Conservation (phyloP, 2,113 vertebrate genomes). For the Poeciliopsis turrubarensis region DNA sequence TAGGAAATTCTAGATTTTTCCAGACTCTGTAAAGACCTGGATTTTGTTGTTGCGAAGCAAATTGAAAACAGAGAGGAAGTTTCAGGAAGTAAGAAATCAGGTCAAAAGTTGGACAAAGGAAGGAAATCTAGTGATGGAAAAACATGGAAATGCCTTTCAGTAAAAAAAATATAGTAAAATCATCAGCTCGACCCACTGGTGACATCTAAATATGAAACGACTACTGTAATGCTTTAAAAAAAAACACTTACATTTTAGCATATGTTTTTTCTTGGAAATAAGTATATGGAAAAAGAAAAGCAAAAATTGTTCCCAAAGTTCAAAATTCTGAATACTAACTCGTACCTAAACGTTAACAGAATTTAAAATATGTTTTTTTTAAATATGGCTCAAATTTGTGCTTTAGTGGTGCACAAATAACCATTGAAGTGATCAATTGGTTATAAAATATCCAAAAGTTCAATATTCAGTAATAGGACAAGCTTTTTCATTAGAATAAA, state of each 20-base stretch:
- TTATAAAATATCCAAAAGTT: background rate
- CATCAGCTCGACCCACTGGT: background rate
- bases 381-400: background rate
- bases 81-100: slow-evolving; percentile 6
- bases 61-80: slow-evolving; percentile 61
- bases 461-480: background rate
- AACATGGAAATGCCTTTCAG: slow-evolving; percentile 1
- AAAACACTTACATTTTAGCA: too few species aligned
- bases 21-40: background rate
- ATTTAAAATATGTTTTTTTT: background rate
- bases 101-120: slow-evolving; percentile 33
- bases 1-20: background rate
- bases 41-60: slow-evolving; percentile 3
- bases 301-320: too few species aligned
- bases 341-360: too few species aligned
- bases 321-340: too few species aligned
- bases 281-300: too few species aligned
- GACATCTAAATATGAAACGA: background rate
- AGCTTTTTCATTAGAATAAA: too few species aligned
- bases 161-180: background rate
- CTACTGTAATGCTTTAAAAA: too few species aligned
- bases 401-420: background rate
- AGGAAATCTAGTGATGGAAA: slow-evolving; percentile 56
- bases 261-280: too few species aligned
- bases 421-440: background rate